phyloP scores from a whole-genome alignment of 2,797 vertebrate species.

The Phalanger gymnotis region DNA sequence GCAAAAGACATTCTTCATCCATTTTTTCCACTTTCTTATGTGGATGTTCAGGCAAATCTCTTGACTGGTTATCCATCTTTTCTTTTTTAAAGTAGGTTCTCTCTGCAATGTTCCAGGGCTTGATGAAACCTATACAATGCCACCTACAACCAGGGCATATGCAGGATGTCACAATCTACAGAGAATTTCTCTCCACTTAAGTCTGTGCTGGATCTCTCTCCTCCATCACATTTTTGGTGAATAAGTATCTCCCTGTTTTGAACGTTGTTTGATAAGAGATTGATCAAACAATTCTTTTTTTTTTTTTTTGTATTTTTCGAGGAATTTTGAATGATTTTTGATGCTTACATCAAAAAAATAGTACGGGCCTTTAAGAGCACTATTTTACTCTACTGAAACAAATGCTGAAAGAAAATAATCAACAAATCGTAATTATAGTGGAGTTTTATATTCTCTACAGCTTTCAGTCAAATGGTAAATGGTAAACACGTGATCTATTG shows the following conservation, averaged over 20 bases:
- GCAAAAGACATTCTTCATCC: neutral
- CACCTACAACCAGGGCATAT: neutral
- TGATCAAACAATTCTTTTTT: neutral
- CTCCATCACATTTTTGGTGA: neutral
- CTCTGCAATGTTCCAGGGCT: neutral
- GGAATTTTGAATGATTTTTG: neutral
- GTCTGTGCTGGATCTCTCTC: too few relatives aligned
- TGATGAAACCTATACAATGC: neutral
- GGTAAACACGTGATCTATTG: neutral
- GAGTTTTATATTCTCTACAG: neutral
- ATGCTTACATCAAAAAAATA: neutral
- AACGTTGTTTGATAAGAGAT: neutral
- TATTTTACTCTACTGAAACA: neutral
- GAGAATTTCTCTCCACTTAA: neutral
- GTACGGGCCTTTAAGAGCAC: neutral
- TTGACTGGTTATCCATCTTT: neutral
- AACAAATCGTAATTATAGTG: neutral
- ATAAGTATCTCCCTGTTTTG: neutral
- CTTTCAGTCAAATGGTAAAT: neutral
- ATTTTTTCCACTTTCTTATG: neutral
- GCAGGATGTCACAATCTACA: neutral
- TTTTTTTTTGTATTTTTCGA: neutral
- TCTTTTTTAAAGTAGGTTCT: neutral
- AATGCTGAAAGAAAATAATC: neutral
- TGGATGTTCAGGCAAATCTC: neutral